phyloP scores from a whole-genome alignment of 2,888 invertebrate genomes.

The Scaptodrosophila latifasciaeformis region DNA sequence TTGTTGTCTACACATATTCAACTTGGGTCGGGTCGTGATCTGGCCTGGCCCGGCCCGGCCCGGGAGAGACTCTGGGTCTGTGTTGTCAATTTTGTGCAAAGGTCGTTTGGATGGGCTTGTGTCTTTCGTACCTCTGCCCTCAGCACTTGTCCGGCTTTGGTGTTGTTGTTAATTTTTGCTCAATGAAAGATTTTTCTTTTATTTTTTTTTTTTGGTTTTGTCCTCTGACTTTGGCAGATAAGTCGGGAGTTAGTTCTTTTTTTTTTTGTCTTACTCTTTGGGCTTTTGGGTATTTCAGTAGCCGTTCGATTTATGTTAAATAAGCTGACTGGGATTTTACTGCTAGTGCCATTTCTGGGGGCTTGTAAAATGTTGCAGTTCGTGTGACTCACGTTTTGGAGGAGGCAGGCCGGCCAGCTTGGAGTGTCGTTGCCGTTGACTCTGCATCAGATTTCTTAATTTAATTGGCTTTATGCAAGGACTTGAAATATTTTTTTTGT shows the following conservation, averaged over 20 bases:
- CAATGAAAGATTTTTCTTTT: constrained; percentile 48
- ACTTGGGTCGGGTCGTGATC: constrained; percentile 2
- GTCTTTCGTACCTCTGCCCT: no score
- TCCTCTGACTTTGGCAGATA: background rate
- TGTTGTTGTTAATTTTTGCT: no score
- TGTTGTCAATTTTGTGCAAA: constrained; percentile 43
- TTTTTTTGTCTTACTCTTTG: constrained; percentile 4
- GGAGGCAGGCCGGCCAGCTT: background rate
- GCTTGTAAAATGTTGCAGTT: constrained; percentile 64
- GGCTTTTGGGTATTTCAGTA: constrained; percentile 66
- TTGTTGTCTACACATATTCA: constrained; percentile 6
- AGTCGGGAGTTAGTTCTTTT: no score
- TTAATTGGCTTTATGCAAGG: constrained; percentile 69
- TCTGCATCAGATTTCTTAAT: constrained; percentile 68
- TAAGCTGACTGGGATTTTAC: constrained; percentile 53
- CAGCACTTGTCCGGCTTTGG: background rate
- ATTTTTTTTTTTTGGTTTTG: no score
- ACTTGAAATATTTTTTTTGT: constrained; percentile 33
- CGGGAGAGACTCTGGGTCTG: background rate
- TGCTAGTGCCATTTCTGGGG: constrained; percentile 56
- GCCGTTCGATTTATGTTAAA: constrained; percentile 71
- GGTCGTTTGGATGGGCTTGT: constrained; percentile 64
- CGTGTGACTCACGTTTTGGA: constrained; percentile 45
- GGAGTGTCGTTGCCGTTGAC: constrained; percentile 40
- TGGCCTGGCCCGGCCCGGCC: background rate